Percentiles rank a stretch among this genome's conserved stretches.
These are phyloP conservation scores for Platichthys flesus DNA, from an alignment of 2,113 vertebrate genomes.

Conservation along the genomic window DNA sequence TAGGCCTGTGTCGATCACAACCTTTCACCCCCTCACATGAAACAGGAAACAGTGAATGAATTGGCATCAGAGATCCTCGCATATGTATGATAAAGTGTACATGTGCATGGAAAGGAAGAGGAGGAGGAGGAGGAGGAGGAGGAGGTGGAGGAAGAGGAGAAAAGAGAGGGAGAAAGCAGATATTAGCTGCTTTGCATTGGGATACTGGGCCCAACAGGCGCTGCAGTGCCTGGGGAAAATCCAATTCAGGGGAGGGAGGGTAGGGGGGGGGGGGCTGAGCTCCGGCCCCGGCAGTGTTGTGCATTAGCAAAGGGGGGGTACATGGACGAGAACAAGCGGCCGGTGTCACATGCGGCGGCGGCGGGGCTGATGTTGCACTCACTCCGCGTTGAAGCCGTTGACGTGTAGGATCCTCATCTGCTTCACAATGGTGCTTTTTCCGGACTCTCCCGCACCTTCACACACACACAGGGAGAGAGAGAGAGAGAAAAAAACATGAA, in stretches of 20 bases:
- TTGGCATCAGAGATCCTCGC: conserved; percentile 53
- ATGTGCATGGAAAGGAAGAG: conserved; percentile 18
- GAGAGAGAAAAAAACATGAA: too few relatives aligned
- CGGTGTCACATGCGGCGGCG: neutral
- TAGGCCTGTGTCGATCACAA: conserved; percentile 75
- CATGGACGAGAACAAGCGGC: neutral
- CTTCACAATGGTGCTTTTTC: conserved; percentile 99
- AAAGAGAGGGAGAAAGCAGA: neutral
- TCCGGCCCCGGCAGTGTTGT: neutral
- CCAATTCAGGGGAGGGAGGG: conserved; percentile 27
- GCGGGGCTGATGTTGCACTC: conserved; percentile 76
- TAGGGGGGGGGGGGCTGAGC: neutral
- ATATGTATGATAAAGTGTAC: conserved; percentile 43
- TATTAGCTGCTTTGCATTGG: conserved; percentile 79
- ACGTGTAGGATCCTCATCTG: conserved; percentile 99
- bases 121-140: neutral
- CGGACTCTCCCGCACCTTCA: conserved; percentile 97
- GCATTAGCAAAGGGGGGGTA: neutral
- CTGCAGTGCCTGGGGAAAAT: conserved; percentile 85
- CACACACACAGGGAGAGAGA: conserved; percentile 29
- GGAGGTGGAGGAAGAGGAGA: neutral
- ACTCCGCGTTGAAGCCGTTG: conserved; percentile 99
- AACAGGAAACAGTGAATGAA: conserved; percentile 67
- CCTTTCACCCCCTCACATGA: conserved; percentile 70
- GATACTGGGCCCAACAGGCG: conserved; percentile 87